Conservation (phyloP, 2,113 vertebrate genomes). For the Hemiprocne comata region DNA sequence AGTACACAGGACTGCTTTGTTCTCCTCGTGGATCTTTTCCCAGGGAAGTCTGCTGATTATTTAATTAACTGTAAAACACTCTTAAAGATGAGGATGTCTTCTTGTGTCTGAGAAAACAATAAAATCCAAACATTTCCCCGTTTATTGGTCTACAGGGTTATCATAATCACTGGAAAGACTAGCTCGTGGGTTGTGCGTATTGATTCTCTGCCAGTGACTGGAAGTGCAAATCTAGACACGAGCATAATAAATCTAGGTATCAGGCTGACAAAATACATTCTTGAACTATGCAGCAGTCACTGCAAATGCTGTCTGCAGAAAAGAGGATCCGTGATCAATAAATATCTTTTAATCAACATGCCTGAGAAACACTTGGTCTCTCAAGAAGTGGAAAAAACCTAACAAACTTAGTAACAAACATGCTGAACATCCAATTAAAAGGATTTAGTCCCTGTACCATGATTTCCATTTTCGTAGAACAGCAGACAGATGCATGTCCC, state of each 20-base stretch:
- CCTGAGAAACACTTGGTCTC: background rate
- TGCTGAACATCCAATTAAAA: background rate
- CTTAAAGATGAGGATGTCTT: conserved; percentile 24
- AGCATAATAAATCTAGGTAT: conserved; percentile 50
- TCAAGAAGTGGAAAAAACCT: background rate
- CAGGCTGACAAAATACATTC: conserved; percentile 29
- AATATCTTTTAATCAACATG: conserved; percentile 52
- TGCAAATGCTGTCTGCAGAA: conserved; percentile 38
- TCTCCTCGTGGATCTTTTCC: background rate
- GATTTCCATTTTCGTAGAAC: background rate
- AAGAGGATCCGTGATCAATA: conserved; percentile 30
- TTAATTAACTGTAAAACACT: conserved; percentile 40
- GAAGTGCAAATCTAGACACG: conserved; percentile 36
- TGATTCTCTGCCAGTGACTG: conserved; percentile 59
- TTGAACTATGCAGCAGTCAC: background rate
- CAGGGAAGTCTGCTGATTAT: conserved; percentile 17
- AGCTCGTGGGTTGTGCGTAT: conserved; percentile 50
- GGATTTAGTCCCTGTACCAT: background rate
- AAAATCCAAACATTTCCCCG: conserved; percentile 26
- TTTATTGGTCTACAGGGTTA: conserved; percentile 55
- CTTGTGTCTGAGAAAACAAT: conserved; percentile 49
- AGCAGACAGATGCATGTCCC: background rate
- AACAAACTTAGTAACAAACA: background rate
- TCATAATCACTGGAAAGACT: conserved; percentile 42
- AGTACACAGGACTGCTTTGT: background rate